Conservation (phyloP, 2,113 vertebrate genomes). For the Ondatra zibethicus region DNA sequence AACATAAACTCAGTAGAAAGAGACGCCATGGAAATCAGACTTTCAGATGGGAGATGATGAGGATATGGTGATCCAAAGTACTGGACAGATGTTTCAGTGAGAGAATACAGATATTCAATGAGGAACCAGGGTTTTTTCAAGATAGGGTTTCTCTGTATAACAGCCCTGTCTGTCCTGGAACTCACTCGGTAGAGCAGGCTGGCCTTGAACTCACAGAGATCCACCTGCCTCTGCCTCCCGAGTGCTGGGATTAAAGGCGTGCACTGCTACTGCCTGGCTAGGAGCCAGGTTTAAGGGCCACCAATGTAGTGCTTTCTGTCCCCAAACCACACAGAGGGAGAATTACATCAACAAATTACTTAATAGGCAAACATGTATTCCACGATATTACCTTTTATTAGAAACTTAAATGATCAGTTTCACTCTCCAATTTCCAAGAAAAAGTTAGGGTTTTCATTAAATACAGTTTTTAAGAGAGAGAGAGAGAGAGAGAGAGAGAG, state of each 20-base stretch:
- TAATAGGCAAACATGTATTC: not conserved
- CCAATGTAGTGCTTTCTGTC: not conserved
- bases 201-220: too few species aligned
- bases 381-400: constrained; percentile 23
- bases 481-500: too few species aligned
- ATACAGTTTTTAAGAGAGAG: not conserved
- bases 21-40: not conserved
- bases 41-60: not conserved
- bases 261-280: too few species aligned
- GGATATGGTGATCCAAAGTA: not conserved
- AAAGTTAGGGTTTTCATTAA: constrained; percentile 52
- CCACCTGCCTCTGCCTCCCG: too few species aligned
- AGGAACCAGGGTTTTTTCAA: not conserved
- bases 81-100: not conserved
- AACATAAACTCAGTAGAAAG: constrained; percentile 47
- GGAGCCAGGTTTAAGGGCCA: not conserved
- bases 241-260: too few species aligned
- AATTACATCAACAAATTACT: not conserved
- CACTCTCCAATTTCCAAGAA: not conserved
- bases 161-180: too few species aligned
- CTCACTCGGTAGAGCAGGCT: too few species aligned
- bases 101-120: constrained; percentile 7
- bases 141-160: too few species aligned
- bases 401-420: constrained; percentile 22
- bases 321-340: not conserved